These are phyloP conservation scores for Siniperca chuatsi DNA, from an alignment of 2,113 vertebrate genomes.

Conservation along the genomic window DNA sequence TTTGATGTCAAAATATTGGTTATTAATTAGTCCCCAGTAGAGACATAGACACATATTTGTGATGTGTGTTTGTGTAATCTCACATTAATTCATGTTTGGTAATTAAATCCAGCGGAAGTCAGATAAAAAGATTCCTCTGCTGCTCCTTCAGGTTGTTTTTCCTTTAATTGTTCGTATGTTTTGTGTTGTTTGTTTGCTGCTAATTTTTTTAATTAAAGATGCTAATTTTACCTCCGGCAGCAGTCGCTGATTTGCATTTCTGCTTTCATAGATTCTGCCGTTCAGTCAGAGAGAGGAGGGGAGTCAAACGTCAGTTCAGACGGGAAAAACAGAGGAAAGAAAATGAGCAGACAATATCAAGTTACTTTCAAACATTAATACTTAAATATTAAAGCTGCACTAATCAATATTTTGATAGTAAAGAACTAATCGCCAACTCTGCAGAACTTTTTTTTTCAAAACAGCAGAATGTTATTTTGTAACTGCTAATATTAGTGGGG, in stretches of 20 bases:
- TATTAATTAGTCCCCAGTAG: slow-evolving; percentile 45
- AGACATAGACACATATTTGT: slow-evolving; percentile 33
- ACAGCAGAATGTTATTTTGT: too few relatives aligned
- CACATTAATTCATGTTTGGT: slow-evolving; percentile 39
- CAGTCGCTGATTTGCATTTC: slow-evolving; percentile 56
- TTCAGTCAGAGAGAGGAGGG: not conserved
- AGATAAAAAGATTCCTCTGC: slow-evolving; percentile 27
- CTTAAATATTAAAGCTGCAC: too few relatives aligned
- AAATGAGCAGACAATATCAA: too few relatives aligned
- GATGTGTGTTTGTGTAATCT: slow-evolving; percentile 39
- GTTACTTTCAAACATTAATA: too few relatives aligned
- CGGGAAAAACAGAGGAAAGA: too few relatives aligned
- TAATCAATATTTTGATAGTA: too few relatives aligned
- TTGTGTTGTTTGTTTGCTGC: slow-evolving; percentile 78
- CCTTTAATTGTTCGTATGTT: slow-evolving; percentile 74
- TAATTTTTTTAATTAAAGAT: slow-evolving; percentile 77
- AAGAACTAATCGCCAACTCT: too few relatives aligned
- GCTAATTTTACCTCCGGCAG: slow-evolving; percentile 73
- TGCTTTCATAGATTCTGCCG: slow-evolving; percentile 25
- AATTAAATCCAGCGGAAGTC: slow-evolving; percentile 33
- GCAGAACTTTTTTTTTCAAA: too few relatives aligned
- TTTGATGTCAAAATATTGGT: slow-evolving; percentile 61
- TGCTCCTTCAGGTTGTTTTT: slow-evolving; percentile 68
- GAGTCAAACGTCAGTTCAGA: not conserved
- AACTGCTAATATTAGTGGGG: too few relatives aligned